A percentile compares a stretch with the other conserved stretches of the same genome.
Conservation (phyloP, 2,888 invertebrate genomes). For the Anagyrus pseudococci region DNA sequence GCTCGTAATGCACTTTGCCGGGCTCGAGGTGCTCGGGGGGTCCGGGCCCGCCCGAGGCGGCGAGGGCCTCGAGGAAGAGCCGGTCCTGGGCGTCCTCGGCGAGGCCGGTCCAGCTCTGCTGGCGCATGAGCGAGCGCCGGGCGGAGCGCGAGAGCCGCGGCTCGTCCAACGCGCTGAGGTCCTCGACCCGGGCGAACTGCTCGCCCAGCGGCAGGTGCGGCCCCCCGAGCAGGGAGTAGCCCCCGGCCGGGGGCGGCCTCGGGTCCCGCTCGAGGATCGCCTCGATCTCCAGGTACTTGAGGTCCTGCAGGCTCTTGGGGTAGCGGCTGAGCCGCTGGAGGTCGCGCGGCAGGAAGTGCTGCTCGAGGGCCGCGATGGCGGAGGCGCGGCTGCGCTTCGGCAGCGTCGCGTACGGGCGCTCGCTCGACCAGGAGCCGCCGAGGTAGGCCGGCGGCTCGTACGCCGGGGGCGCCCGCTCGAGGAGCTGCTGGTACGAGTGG, state of each 20-base stretch:
- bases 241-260: conserved; percentile 20
- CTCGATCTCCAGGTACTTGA: conserved; percentile 55
- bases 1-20: conserved; percentile 58
- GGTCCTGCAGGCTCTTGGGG: conserved; percentile 54
- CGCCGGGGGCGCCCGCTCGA: not conserved
- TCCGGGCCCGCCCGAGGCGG: not conserved
- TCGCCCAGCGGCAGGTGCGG: not conserved
- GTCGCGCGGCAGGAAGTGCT: conserved; percentile 44
- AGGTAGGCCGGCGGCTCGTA: not conserved
- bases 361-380: conserved; percentile 46
- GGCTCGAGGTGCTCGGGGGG: conserved; percentile 48
- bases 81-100: not conserved
- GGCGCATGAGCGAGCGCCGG: too few species aligned
- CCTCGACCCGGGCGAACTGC: not conserved
- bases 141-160: not conserved
- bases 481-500: conserved; percentile 20
- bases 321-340: conserved; percentile 45
- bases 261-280: conserved; percentile 51
- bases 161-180: not conserved
- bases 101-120: not conserved
- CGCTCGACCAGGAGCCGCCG: conserved; percentile 30
- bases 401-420: conserved; percentile 48
- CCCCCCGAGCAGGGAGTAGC: not conserved
- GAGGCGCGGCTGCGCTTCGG: conserved; percentile 42
- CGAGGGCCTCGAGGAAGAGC: not conserved